Conservation (phyloP, 2,888 invertebrate genomes). For the Eupeodes luniger region DNA sequence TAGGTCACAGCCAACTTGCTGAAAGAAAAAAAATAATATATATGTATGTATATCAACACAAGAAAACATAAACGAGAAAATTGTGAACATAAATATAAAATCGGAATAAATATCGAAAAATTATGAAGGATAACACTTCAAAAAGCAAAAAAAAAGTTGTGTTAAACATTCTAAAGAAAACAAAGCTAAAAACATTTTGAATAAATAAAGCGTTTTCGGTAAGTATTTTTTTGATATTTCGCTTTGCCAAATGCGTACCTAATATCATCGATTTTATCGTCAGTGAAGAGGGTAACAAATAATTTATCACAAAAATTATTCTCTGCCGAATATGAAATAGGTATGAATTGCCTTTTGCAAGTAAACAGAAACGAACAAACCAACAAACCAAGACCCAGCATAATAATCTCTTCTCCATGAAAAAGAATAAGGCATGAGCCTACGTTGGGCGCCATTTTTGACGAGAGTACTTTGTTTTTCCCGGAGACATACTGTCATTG, state of each 20-base stretch:
- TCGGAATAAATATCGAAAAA: conserved; percentile 64
- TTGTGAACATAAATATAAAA: conserved; percentile 51
- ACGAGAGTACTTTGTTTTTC: conserved; percentile 70
- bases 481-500: conserved; percentile 68
- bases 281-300: conserved; percentile 65
- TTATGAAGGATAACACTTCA: conserved; percentile 70
- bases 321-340: conserved; percentile 60
- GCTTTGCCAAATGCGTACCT: conserved; percentile 23
- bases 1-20: conserved; percentile 97
- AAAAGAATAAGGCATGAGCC: background rate
- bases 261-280: conserved; percentile 23
- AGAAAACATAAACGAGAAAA: conserved; percentile 47
- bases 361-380: conserved; percentile 17
- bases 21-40: conserved; percentile 81
- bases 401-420: too few relatives aligned
- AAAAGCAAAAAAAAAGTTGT: conserved; percentile 37
- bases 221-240: conserved; percentile 17
- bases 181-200: conserved; percentile 65
- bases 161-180: conserved; percentile 56
- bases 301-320: conserved; percentile 73
- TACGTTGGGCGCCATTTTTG: conserved; percentile 51
- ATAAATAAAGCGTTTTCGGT: conserved; percentile 67
- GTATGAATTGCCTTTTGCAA: conserved; percentile 55
- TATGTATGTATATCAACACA: background rate
- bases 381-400: background rate